Percentiles rank a stretch among this genome's conserved stretches.
phyloP scores from a whole-genome alignment of 2,888 invertebrate genomes.

The Caenorhabditis sulstoni region DNA sequence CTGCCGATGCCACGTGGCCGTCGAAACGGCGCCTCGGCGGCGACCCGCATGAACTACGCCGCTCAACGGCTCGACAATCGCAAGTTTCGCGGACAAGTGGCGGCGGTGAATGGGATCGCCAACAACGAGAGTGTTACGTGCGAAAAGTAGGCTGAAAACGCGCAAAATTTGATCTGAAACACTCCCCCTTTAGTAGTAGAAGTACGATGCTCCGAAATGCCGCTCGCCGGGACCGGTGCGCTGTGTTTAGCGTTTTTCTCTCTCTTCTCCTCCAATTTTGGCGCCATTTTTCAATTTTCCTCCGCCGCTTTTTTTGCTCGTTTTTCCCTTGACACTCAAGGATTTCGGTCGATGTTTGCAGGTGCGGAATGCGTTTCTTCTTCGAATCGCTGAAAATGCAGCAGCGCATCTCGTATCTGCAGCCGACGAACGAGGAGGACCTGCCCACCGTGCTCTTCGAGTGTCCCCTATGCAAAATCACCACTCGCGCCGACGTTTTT shows the following conservation, averaged over 20 bases:
- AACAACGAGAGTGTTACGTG: conserved; percentile 46
- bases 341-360: conserved; percentile 16
- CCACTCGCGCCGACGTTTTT: conserved; percentile 7
- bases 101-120: conserved; percentile 13
- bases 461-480: conserved; percentile 50
- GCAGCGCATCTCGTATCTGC: conserved; percentile 42
- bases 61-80: conserved; percentile 50
- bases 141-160: conserved; percentile 7
- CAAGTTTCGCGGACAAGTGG: conserved; percentile 37
- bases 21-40: conserved; percentile 9
- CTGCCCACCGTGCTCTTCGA: conserved; percentile 48
- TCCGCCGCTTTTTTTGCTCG: no score
- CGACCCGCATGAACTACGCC: conserved; percentile 54
- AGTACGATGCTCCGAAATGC: no score
- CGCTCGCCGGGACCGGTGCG: no score
- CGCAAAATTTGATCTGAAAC: no score
- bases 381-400: conserved; percentile 36
- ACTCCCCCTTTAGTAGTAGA: no score
- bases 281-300: conserved; percentile 4
- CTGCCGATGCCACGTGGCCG: conserved; percentile 45
- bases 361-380: conserved; percentile 56
- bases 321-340: background rate
- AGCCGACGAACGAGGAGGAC: conserved; percentile 22
- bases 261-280: no score
- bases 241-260: no score